Conservation (phyloP, 2,888 invertebrate species). For the Tenthredo notha region DNA sequence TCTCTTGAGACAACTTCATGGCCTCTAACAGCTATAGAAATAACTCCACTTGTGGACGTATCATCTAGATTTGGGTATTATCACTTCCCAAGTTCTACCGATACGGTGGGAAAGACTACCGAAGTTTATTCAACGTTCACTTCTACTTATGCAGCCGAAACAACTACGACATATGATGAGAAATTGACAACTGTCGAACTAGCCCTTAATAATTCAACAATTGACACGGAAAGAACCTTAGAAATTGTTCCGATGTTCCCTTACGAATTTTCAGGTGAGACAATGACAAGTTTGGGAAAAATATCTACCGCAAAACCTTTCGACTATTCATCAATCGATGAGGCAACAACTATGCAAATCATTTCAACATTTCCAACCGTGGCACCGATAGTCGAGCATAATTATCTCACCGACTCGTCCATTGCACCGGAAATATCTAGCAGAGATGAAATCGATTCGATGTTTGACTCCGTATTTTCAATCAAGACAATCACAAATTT, state of each 20-base stretch:
- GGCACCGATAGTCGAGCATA: background rate
- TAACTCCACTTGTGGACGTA: background rate
- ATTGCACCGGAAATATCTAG: background rate
- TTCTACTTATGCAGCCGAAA: background rate
- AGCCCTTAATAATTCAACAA: background rate
- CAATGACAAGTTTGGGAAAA: background rate
- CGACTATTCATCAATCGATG: background rate
- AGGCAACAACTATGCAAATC: background rate
- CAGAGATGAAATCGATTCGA: background rate
- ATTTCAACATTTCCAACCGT: background rate
- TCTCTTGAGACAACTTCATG: background rate
- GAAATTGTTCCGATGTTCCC: background rate
- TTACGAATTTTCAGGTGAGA: background rate
- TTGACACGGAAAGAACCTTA: background rate
- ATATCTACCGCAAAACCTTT: background rate
- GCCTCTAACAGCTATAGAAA: background rate
- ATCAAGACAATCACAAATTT: background rate
- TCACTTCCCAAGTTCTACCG: background rate
- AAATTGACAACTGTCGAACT: background rate
- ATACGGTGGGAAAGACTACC: background rate
- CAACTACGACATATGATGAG: background rate
- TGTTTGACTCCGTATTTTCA: background rate
- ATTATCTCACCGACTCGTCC: background rate
- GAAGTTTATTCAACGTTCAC: background rate
- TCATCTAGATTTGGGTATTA: background rate